Base-by-base conservation (phyloP, 2,113 vertebrate species). In the Rana temporaria region DNA sequence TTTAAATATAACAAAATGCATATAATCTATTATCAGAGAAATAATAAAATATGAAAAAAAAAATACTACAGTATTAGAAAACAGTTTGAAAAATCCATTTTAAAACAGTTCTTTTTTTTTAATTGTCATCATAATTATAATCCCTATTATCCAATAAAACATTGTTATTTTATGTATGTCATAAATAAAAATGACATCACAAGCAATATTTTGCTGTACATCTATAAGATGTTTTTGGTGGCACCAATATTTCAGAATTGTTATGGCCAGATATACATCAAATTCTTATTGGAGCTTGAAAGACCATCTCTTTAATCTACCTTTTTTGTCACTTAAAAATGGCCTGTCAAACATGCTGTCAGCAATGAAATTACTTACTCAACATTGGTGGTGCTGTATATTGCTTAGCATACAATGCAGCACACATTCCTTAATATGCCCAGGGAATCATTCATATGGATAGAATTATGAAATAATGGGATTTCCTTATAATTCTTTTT, bases 271-370 rank as follows among this genome's bases (percentile, higher is more conserved):
- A 65, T 74, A 64, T 64, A 63, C 68, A 81, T 81, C 79, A 81
- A 42, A 81, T 81, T 64, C 57, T 81, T 81, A 73, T 64, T 73
- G 79, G 32, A 73, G 70, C 79, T 82, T 73, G 79, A 82, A 82
- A 66, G 48, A 62, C 42, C 62, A 82, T 74, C 69, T 65, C 42
- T 82, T 74, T 56, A 82, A 64, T 74, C 74, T 74, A 74, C 60
- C 48, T 42, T 74, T 30, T 82, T 82, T 82, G 70, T 81, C 68
- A 81, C 57, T 72, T 78, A 69, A 67, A 79, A 79, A 57, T 65
- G 60, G 48, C 79, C 62, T 66, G 62, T 56, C 79, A 81, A 81
- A 73, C 59, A 73, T 60, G 55, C 66, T 69, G 66, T 68, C 78
- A 79, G 55, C 30, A 69, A 20, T 24, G 66, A 42, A 79, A 79